Base-by-base conservation (phyloP, 2,888 invertebrate genomes). In the Dascillus cervinus region DNA sequence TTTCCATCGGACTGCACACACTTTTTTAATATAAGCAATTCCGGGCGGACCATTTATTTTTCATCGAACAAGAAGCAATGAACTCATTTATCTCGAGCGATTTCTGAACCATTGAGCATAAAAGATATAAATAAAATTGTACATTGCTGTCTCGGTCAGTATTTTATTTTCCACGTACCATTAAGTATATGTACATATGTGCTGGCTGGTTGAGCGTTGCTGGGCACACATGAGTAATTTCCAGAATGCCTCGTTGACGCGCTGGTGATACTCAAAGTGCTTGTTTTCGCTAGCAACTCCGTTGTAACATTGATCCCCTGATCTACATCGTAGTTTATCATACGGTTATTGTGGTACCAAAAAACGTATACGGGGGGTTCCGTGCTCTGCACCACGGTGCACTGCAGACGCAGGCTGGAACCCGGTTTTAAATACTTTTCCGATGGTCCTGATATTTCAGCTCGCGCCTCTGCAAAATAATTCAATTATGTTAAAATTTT, bases 281-380 rank as follows among this genome's bases (percentile, higher is more conserved):
- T 82, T 28, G 75, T 73, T 50, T 84, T 75, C 57, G 77, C 77
- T 31, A 72, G 70, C 19, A 80, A 68, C 51, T 88, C 86, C 3
- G 86, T 86, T 37, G 85, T 87, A 31, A 90, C 89, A 62, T 87
- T 88, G 56, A 89, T 82, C 32, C 87, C 88, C 37, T 82, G 77
- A 56, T 88, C 88, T 22, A 73, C 73, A 66, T 90, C 89, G 65
- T 87, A 90, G 73, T 90, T 90, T 61, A 90, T 88, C 89, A 90
- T 89, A 46, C 87, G 78, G 58, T 83, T 82, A 67, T 89, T 88
- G 68, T 87, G 84, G 62, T 86, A 88, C 85, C 86, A 85, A 64
- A 85, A 85, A 29, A 89, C 79, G 61, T 83, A 89, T 28, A 82
- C 78, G 3, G 89, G 87, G 15, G 79, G 79, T 58, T 88, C 87